Evolutionary conservation across 2,797 vertebrate genomes (phyloP), one percentile per base, ranked within the genome.

Genomic region (Bradypus variegatus): DNA sequence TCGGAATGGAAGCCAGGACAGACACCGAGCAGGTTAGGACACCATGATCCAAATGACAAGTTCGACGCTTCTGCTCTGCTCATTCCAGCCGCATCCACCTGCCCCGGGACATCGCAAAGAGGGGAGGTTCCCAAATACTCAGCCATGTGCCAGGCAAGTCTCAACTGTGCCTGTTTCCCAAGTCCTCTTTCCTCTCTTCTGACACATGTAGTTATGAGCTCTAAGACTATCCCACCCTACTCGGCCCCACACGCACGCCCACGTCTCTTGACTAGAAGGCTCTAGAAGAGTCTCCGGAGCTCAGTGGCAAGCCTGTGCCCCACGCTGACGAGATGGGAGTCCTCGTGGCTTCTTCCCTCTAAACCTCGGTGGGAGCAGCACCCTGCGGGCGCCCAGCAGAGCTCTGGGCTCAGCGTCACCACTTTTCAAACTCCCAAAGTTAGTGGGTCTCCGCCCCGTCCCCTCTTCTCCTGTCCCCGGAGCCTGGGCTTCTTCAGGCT

Each of bases 41-140:
- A 67, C n/a, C 14, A 9, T 19, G 38, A 38, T 4, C 45, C 45
- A 31, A 6, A 48, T 33, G 5, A 36, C 0, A 1, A 3, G 8
- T 65, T 33, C n/a, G 67, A 36, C 31, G 6, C 65, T 11, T 8
- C 60, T 33, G 80, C 69, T 41, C 31, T 19, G 73, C 16, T 58
- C 76, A 2, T 3, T 0, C 36, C 1, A 5, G 0, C 10, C 11
- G n/a, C 73, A 5, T 4, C 2, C 53, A 7, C 64, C 10, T 3
- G 55, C 45, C 67, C 2, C 1, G 38, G 33, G 62, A 33, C 41
- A 21, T 10, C 62, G 29, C 36, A 33, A 45, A 75, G 33, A 8
- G 14, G n/a, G 36, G 50, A 2, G 6, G 15, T n/a, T 87, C 36
- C 31, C 60, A 36, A 18, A 55, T 6, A 27, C 15, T 70, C 64